phyloP scores from a whole-genome alignment of 2,797 vertebrate genomes.

The Bucorvus abyssinicus region DNA sequence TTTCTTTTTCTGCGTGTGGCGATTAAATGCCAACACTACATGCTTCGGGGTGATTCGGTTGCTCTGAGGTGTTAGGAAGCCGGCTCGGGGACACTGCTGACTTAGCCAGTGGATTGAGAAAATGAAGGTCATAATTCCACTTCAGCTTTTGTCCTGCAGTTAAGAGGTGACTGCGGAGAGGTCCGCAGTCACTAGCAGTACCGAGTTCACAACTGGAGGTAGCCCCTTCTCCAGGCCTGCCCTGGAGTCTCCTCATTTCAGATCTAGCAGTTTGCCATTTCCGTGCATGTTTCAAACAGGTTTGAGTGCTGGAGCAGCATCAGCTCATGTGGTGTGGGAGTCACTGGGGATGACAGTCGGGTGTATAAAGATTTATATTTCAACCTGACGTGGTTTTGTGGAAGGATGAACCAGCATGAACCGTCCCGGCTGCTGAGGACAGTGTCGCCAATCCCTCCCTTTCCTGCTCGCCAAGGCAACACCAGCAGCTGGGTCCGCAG shows the following conservation, averaged over 20 bases:
- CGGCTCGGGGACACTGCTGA: neutral
- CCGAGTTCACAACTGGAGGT: neutral
- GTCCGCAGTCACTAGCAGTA: accelerated
- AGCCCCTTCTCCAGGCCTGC: neutral
- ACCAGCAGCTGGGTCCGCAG: accelerated
- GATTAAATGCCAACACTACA: neutral
- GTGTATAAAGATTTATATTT: accelerated
- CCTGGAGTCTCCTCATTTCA: neutral
- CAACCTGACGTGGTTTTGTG: accelerated
- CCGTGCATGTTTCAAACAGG: neutral
- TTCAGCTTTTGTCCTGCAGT: neutral
- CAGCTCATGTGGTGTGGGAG: neutral
- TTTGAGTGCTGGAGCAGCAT: neutral
- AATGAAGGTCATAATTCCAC: neutral
- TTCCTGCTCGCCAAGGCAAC: neutral
- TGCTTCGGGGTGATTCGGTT: neutral
- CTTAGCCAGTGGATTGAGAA: neutral
- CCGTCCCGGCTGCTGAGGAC: neutral
- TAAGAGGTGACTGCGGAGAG: neutral
- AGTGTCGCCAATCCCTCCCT: neutral
- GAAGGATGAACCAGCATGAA: neutral
- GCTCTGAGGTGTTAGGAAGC: neutral
- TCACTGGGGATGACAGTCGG: neutral
- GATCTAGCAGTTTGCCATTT: neutral
- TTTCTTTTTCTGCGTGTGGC: neutral